Percentiles rank a stretch among this genome's conserved stretches.
Conservation (phyloP, 2,888 invertebrate genomes). For the Spisula subtruncata region DNA sequence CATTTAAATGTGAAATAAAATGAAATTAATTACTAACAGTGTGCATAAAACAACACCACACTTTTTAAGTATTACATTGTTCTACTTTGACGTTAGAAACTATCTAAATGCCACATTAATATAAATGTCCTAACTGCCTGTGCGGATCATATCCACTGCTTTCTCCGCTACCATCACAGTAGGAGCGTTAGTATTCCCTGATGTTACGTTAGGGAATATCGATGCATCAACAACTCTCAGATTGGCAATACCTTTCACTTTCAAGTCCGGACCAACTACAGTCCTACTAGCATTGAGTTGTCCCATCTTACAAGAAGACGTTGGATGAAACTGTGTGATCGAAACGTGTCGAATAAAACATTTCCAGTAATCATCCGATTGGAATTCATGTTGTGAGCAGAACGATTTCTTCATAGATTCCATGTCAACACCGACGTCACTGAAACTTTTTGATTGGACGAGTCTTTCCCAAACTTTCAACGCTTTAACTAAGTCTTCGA, state of each 20-base stretch:
- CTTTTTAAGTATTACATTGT: no score
- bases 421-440: conserved; percentile 49
- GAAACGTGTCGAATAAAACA: conserved; percentile 54
- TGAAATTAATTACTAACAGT: no score
- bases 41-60: no score
- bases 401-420: conserved; percentile 38
- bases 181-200: conserved; percentile 51
- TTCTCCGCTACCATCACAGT: conserved; percentile 49
- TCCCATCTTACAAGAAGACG: conserved; percentile 93
- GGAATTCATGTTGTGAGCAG: conserved; percentile 50
- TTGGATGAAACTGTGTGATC: conserved; percentile 89
- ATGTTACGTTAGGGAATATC: conserved; percentile 43
- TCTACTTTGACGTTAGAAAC: no score
- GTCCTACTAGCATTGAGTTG: conserved; percentile 86
- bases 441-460: conserved; percentile 49
- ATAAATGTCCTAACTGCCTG: neutral
- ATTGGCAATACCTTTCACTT: conserved; percentile 46
- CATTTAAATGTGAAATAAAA: no score
- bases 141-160: conserved; percentile 47
- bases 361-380: conserved; percentile 65
- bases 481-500: conserved; percentile 30
- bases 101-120: no score
- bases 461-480: conserved; percentile 41
- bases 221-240: conserved; percentile 54
- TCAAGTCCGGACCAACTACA: conserved; percentile 91